Evolutionary conservation across 1,140 invertebrate genomes (phyloP), one percentile per base, ranked within the genome.

Genomic region (Bombus soroeensis): DNA sequence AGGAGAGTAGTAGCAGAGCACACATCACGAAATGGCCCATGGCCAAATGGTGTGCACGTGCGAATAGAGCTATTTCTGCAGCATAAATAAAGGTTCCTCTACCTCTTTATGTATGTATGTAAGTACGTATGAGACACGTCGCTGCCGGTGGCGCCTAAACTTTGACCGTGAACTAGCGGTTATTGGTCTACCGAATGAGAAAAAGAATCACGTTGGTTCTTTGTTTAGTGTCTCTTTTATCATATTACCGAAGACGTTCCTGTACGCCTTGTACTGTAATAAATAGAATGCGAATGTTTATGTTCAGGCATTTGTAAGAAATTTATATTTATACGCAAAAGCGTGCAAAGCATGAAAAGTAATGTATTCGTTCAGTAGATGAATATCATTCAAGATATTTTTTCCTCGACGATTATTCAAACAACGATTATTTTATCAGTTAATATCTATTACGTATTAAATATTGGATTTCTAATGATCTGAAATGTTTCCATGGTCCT

Each of bases 41-140:
- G 81, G 90, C 89, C 91, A 92, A 92, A 91, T 91, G 89, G 87
- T 64, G 47, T 87, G 82, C 90, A 92, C 90, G 90, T 92, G 89
- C 83, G 89, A 90, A 89, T 87, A 87, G 74, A 85, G 88, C 86
- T 90, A 90, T 90, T 90, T 72, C 80, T 90, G 89, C 79, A 64
- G 6, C 81, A 81, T 88, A 85, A 89, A 90, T 89, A 83, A 89
- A 83, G 37, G 37, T 62, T 28, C 39, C 43, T 66, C 43, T 32
- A 39, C 74, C 59, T 34, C n/a, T 34, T 22, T 32, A 39, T 64
- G 66, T 57, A 62, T 43, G 53, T n/a, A 66, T 32, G 1, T 34
- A 18, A 62, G 25, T 43, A 47, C 70, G 66, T 41, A 72, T 43
- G 64, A 75, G 53, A 76, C 76, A 64, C 70, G 74, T 71, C 47